phyloP scores from a whole-genome alignment of 1,140 invertebrate genomes.

The Acarapis woodi region DNA sequence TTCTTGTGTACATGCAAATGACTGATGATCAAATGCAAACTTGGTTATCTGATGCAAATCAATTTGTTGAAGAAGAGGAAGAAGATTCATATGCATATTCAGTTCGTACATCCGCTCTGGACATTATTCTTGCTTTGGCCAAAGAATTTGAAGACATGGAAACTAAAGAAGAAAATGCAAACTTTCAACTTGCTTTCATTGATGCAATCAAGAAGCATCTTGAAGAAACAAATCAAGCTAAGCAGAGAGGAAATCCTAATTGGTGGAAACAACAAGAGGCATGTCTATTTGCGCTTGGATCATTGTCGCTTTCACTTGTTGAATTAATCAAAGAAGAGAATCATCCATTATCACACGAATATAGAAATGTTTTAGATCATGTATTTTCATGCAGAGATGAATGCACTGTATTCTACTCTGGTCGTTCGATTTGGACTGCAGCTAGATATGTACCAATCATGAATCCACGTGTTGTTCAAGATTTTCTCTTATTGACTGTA shows the following conservation, averaged over 20 bases:
- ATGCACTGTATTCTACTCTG: slow-evolving; percentile 31
- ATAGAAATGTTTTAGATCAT: slow-evolving; percentile 6
- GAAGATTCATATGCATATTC: slow-evolving; percentile 34
- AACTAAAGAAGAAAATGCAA: slow-evolving; percentile 4
- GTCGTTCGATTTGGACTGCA: slow-evolving; percentile 35
- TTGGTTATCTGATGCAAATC: slow-evolving; percentile 36
- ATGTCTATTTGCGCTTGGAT: slow-evolving; percentile 32
- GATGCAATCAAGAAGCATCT: slow-evolving; percentile 27
- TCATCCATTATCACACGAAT: slow-evolving; percentile 4
- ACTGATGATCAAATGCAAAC: slow-evolving; percentile 37
- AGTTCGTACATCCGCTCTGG: slow-evolving; percentile 40
- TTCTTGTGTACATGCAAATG: slow-evolving; percentile 43
- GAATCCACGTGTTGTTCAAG: slow-evolving; percentile 20
- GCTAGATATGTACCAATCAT: slow-evolving; percentile 32
- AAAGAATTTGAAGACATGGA: slow-evolving; percentile 4
- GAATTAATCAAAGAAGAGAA: slow-evolving; percentile 15
- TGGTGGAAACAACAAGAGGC: slow-evolving; percentile 46
- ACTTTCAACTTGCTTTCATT: slow-evolving; percentile 6
- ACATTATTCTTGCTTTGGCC: slow-evolving; percentile 23
- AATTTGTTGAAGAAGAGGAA: slow-evolving; percentile 48
- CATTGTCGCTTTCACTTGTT: slow-evolving; percentile 25
- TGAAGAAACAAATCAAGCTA: slow-evolving; percentile 28
- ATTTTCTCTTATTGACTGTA: slow-evolving; percentile 31
- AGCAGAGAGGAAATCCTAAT: slow-evolving; percentile 17
- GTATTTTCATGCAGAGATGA: background rate